Evolutionary conservation across 2,113 vertebrate species (phyloP).

Genomic region (Psettodes erumei): DNA sequence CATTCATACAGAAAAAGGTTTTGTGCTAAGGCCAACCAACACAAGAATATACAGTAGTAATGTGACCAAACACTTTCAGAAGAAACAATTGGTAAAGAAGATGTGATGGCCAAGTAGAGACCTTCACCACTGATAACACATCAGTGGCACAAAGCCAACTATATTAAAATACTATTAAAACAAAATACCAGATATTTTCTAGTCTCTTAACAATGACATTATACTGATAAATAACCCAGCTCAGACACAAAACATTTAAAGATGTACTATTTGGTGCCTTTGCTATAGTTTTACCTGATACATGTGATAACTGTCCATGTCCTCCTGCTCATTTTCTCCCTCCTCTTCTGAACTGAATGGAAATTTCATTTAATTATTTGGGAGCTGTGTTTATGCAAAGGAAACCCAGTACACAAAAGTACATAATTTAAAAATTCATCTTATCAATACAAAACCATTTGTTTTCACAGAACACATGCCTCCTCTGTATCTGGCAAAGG

Average conservation of each 20-base stretch:
- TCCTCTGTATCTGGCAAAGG: not conserved
- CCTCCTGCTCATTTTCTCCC: slow-evolving; percentile 85
- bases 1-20: not conserved
- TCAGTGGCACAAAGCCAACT: not conserved
- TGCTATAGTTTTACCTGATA: slow-evolving; percentile 83
- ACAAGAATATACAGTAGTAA: not conserved
- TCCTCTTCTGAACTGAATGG: slow-evolving; percentile 87
- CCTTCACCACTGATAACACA: not conserved
- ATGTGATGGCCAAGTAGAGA: not conserved
- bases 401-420: not conserved
- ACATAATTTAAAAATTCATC: not conserved
- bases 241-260: not conserved
- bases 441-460: not conserved
- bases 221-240: not conserved
- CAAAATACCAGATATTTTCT: not conserved
- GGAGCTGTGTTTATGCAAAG: not conserved
- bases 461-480: not conserved
- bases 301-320: slow-evolving; percentile 75
- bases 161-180: not conserved
- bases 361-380: not conserved
- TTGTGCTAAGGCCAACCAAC: not conserved
- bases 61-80: not conserved
- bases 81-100: not conserved
- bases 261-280: not conserved
- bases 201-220: not conserved